Base-by-base conservation (phyloP, 2,888 invertebrate genomes). In the Tanaodytes sp. region DNA sequence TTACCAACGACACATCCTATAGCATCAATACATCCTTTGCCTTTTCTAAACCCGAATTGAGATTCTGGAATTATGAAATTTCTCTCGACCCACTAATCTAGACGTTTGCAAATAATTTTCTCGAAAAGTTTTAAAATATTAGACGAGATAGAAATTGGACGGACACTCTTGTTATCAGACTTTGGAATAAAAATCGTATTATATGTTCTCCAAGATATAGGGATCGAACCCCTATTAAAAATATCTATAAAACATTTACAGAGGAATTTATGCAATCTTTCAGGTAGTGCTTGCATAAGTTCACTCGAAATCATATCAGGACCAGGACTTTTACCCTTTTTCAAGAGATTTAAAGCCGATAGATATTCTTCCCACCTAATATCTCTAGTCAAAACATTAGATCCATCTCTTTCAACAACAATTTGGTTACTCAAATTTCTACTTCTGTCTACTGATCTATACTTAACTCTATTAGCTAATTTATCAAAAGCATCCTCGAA, bases 161-260 rank as follows among this genome's bases (percentile, higher is more conserved):
- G 49, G 2, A 19, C 20, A 8, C 16, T n/a, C 8, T 27, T 30
- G 5, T 14, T n/a, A 18, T 31, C 54, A 6, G 43, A 6, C 12
- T 64, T 64, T 2, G 64, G 57, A 2, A 64, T 51, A 19, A 64
- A 64, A 4, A 64, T 30, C 0, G 57, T 64, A 6, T 36, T 27
- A 27, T 42, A 63, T 2, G 14, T 12, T 1, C 0, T 6, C 48
- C 63, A 63, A 0, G 39, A 19, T 16, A 3, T 0, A 4, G 63
- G 55, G 3, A 55, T 19, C 1, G n/a, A 12, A 12, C 3, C 19
- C 2, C 14, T 15, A 11, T 11, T 11, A 1, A 57, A 12, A 16
- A 58, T 39, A 0, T 11, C 1, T 3, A 52, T 45, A 19, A 52
- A 65, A 18, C 43, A 39, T 23, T 23, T 4, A 4, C 40, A 8